Base-by-base conservation (phyloP, 2,113 vertebrate genomes). In the Butorides virescens region DNA sequence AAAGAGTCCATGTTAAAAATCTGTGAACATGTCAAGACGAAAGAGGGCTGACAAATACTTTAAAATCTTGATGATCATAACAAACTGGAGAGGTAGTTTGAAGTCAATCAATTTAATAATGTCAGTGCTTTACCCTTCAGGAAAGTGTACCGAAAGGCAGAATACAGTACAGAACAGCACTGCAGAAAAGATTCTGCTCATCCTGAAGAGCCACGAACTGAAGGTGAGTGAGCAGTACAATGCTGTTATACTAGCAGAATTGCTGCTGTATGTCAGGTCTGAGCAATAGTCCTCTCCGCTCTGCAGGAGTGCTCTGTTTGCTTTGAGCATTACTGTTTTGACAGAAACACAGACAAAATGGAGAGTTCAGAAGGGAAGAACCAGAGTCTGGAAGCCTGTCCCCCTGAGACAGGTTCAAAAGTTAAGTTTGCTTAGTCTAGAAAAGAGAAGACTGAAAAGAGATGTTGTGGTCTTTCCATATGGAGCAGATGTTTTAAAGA, bases 151-250 rank as follows among this genome's bases (percentile, higher is more conserved):
- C 47, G 22, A 75, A 75, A 82, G 75, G 25, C 42, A 71, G 27
- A 49, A 77, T n/a, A 59, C 10, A 19, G 5, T 19, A 71, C 1
- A 5, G 50, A 90, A 52, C 4, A 39, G 39, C 7, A 1, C n/a
- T 59, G 34, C n/a, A 76, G 56, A 55, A 42, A 65, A 86, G 13
- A n/a, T 32, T 81, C 42, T 46, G 25, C 15, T 68, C 4, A 3
- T 63, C 47, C 37, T 62, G 22, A 70, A 14, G 15, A 59, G 22
- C 7, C 44, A 79, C 2, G 2, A 47, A 3, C 14, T 29, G 52
- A 87, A 84, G n/a, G 10, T 0, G 0, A 59, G 20, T 44, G 72
- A 50, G 14, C 0, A 2, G 55, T 7, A 23, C 0, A 0, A 32
- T 34, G 20, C 8, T 62, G 25, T 36, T 47, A 1, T 1, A 44